These are phyloP conservation scores for Drosophila setifemur DNA, from an alignment of 1,140 invertebrate species.

Conservation along the genomic window DNA sequence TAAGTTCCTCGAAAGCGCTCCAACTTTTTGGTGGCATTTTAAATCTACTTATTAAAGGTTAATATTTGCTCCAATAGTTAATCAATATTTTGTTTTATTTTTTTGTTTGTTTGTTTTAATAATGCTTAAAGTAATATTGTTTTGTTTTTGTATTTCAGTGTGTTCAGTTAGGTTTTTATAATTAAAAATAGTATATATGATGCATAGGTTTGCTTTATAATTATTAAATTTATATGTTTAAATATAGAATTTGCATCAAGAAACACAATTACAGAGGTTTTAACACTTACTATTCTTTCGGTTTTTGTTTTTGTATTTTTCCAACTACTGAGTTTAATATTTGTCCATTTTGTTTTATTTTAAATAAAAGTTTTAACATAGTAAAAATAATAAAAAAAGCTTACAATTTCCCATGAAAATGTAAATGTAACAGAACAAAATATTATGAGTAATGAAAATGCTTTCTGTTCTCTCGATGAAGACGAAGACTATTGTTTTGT, in stretches of 20 bases:
- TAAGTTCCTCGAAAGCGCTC: constrained; percentile 4
- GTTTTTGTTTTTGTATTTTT: constrained; percentile 27
- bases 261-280: constrained; percentile 48
- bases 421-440: constrained; percentile 32
- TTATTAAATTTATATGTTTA: constrained; percentile 54
- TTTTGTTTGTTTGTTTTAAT: constrained; percentile 25
- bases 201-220: constrained; percentile 57
- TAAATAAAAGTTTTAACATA: constrained; percentile 71
- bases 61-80: constrained; percentile 37
- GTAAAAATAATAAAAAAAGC: constrained; percentile 68
- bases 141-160: constrained; percentile 29
- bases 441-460: constrained; percentile 53
- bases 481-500: constrained; percentile 35
- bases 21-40: constrained; percentile 2
- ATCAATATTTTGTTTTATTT: constrained; percentile 18
- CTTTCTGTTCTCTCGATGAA: constrained; percentile 40
- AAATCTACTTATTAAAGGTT: constrained; percentile 45
- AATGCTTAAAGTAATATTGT: constrained; percentile 37
- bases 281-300: constrained; percentile 46
- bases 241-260: constrained; percentile 61
- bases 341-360: constrained; percentile 35
- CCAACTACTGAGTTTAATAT: constrained; percentile 49
- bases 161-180: constrained; percentile 43
- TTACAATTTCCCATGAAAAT: constrained; percentile 33
- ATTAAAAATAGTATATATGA: constrained; percentile 50